Base-by-base conservation (phyloP, 2,888 invertebrate genomes). In the Plusia festucae region DNA sequence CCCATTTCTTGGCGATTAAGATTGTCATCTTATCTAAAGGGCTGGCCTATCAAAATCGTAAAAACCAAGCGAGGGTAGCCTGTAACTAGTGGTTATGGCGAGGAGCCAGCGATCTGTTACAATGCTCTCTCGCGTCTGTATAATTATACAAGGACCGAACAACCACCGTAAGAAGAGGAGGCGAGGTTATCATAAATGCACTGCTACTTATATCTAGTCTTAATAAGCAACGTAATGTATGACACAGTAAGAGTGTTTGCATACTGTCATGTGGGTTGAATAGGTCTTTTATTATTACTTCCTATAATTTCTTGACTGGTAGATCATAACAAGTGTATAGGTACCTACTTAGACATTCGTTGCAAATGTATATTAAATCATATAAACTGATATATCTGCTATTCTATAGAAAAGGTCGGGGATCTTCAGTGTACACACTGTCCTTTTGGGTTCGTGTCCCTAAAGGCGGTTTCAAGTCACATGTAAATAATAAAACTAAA, bases 21-120 rank as follows among this genome's bases (percentile, higher is more conserved):
- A 49, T 49, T 49, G 46, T 49, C 46, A 49, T 49, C 46, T 49
- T 69, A 72, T 69, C 51, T 60, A 60, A 58, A 69, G 60, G 64
- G 58, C 57, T 40, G 30, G 58, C 54, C 52, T 72, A 63, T 68
- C 75, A 53, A 63, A 58, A 57, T 69, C 60, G 60, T 72, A 74
- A 69, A 72, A 74, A 49, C 30, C 24, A 53, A 60, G 64, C 22
- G 44, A 55, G 72, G 70, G 70, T 49, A 24, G 53, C 46, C 46
- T 58, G 52, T 70, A 59, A 57, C 59, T 73, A 40, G 49, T 27
- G 60, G 44, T 60, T 52, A 54, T 74, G 71, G 74, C 74, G 60
- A 30, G 15, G 46, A 63, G 64, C 75, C 75, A 72, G 60, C 52
- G 20, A 60, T 58, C 30, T 69, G 75, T 69, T 57, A 69, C 54